Conservation (phyloP, 2,113 vertebrate genomes). For the Leucopsar rothschildi region DNA sequence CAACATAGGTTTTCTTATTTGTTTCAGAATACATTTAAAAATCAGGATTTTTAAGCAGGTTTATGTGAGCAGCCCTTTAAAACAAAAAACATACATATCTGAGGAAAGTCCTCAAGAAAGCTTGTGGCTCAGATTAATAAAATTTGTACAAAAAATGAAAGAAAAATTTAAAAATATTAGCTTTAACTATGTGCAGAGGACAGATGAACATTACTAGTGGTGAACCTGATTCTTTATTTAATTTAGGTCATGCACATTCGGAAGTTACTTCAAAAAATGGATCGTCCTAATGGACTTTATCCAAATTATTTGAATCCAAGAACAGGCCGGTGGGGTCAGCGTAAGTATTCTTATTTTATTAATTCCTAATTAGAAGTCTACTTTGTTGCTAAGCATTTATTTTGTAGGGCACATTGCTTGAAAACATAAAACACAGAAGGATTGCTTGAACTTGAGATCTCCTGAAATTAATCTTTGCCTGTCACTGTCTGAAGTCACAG, state of each 20-base stretch:
- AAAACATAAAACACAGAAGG: neutral
- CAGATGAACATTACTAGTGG: neutral
- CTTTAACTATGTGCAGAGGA: neutral
- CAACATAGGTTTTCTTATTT: neutral
- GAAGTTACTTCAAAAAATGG: slow-evolving; percentile 97
- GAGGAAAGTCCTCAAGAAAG: neutral
- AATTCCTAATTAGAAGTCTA: neutral
- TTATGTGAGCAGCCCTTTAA: neutral
- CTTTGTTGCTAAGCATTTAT: neutral
- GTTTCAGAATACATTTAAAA: neutral
- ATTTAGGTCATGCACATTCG: slow-evolving; percentile 97
- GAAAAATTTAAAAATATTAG: neutral
- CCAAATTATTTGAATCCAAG: slow-evolving; percentile 98
- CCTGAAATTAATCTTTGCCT: neutral
- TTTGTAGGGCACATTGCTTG: neutral
- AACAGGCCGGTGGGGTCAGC: slow-evolving; percentile 97
- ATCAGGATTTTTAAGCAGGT: neutral
- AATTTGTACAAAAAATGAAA: neutral
- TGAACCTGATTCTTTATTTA: slow-evolving; percentile 52
- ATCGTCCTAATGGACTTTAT: slow-evolving; percentile 96
- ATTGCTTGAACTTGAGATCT: neutral
- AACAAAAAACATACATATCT: neutral
- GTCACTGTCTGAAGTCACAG: neutral
- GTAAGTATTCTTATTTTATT: slow-evolving; percentile 79
- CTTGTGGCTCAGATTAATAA: neutral